phyloP scores from a whole-genome alignment of 2,113 vertebrate species.

The Antigone vipio region DNA sequence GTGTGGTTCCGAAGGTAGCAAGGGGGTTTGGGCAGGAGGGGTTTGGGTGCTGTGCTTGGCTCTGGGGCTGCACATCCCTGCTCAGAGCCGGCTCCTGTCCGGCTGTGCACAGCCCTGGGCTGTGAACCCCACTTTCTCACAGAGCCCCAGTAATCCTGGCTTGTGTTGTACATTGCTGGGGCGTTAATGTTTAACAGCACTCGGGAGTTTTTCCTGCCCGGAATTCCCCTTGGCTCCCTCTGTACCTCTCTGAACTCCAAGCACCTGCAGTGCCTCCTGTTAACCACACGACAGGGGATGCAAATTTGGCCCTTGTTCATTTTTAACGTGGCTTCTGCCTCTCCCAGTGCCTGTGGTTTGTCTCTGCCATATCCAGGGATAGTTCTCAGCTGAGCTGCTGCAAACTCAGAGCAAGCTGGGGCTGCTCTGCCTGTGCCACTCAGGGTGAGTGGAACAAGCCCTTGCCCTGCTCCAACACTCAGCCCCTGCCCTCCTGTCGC shows the following conservation, averaged over 20 bases:
- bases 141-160: not conserved
- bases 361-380: not conserved
- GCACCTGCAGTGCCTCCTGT: not conserved
- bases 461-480: rapidly evolving
- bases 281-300: not conserved
- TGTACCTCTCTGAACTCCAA: not conserved
- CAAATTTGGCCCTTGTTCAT: not conserved
- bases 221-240: conserved; percentile 20
- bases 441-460: not conserved
- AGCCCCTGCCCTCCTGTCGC: not conserved
- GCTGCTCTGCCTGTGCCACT: not conserved
- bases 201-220: not conserved
- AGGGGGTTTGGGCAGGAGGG: not conserved
- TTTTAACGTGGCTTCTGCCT: rapidly evolving
- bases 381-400: not conserved
- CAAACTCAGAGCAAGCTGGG: not conserved
- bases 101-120: not conserved
- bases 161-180: not conserved
- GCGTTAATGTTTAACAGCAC: not conserved
- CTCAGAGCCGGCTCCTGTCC: not conserved
- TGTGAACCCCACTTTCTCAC: not conserved
- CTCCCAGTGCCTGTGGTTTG: not conserved
- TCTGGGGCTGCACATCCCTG: not conserved
- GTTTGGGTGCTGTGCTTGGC: rapidly evolving
- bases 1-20: not conserved